Evolutionary conservation across 2,888 invertebrate genomes (phyloP).

Genomic region (Oasisia sp.): DNA sequence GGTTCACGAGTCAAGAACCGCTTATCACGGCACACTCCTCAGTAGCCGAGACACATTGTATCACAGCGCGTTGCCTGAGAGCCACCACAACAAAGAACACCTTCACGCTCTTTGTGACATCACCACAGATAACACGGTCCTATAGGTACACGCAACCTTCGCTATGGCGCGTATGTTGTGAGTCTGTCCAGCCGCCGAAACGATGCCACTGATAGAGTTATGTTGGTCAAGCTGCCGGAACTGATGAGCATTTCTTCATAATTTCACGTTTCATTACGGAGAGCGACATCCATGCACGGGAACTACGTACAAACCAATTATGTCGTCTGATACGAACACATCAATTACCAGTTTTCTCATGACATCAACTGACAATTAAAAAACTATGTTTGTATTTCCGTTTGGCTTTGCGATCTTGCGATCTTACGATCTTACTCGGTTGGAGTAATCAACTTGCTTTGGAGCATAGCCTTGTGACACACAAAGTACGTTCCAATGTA

Average conservation of each 20-base stretch:
- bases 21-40: background rate
- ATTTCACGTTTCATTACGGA: background rate
- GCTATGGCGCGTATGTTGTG: background rate
- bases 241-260: background rate
- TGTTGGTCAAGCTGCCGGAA: background rate
- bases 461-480: no score
- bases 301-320: no score
- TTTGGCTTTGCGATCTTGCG: background rate
- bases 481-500: no score
- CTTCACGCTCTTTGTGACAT: background rate
- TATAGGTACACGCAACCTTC: background rate
- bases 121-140: background rate
- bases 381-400: background rate
- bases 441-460: no score
- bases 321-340: background rate
- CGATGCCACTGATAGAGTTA: background rate
- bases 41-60: background rate
- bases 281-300: no score
- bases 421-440: no score
- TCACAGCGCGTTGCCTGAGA: background rate
- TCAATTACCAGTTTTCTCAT: background rate
- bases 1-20: background rate
- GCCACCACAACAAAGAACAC: background rate
- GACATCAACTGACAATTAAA: background rate
- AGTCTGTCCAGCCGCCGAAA: background rate